Percentiles rank a stretch among this genome's conserved stretches.
phyloP scores from a whole-genome alignment of 2,888 invertebrate genomes.

The Belgica antarctica region DNA sequence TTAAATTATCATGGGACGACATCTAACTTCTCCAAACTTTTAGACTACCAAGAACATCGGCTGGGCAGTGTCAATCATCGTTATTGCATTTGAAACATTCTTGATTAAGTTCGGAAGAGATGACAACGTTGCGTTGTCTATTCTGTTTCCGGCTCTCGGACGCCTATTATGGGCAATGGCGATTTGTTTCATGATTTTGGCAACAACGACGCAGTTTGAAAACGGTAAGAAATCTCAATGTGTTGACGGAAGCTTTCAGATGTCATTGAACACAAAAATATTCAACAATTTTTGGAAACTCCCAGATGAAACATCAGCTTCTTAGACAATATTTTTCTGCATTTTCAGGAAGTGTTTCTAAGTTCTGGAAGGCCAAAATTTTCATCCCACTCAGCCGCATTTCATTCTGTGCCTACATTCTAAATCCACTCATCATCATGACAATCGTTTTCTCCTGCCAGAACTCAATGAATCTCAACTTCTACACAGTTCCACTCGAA shows the following conservation, averaged over 20 bases:
- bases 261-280: too few species aligned
- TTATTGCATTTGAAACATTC: too few species aligned
- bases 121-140: too few species aligned
- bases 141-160: slow-evolving; percentile 35
- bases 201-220: background rate
- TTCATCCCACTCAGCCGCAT: slow-evolving; percentile 53
- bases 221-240: slow-evolving; percentile 13
- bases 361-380: slow-evolving; percentile 50
- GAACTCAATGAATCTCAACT: slow-evolving; percentile 46
- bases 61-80: slow-evolving; percentile 49
- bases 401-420: slow-evolving; percentile 57
- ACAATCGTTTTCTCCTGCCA: slow-evolving; percentile 49
- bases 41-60: slow-evolving; percentile 48
- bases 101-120: too few species aligned
- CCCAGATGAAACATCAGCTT: background rate
- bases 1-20: slow-evolving; percentile 5
- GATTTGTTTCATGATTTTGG: slow-evolving; percentile 35
- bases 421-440: slow-evolving; percentile 56
- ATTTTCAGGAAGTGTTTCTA: slow-evolving; percentile 45
- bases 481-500: slow-evolving; percentile 44
- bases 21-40: slow-evolving; percentile 46
- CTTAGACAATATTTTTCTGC: too few species aligned
- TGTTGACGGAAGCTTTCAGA: slow-evolving; percentile 1
- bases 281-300: slow-evolving; percentile 11
- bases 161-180: slow-evolving; percentile 33